phyloP scores from a whole-genome alignment of 1,140 invertebrate genomes.

The Drosophila yakuba region DNA sequence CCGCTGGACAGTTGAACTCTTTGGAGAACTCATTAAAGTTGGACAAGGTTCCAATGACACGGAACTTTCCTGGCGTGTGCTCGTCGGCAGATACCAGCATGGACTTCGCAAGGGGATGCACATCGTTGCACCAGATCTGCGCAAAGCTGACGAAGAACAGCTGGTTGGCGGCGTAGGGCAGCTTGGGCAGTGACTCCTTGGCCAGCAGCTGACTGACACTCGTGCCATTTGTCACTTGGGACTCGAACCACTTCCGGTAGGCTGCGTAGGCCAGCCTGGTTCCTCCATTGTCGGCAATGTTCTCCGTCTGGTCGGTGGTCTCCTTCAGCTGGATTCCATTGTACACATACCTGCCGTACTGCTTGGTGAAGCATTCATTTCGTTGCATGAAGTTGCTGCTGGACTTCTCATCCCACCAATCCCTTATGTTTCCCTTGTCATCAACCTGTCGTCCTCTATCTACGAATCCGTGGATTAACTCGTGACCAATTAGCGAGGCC shows the following conservation, averaged over 20 bases:
- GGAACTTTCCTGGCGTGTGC: slow-evolving; percentile 85
- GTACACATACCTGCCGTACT: slow-evolving; percentile 66
- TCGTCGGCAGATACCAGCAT: slow-evolving; percentile 81
- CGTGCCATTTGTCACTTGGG: background rate
- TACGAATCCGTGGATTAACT: slow-evolving; percentile 89
- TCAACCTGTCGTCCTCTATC: slow-evolving; percentile 93
- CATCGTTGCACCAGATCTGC: slow-evolving; percentile 85
- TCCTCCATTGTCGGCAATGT: slow-evolving; percentile 90
- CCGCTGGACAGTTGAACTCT: slow-evolving; percentile 87
- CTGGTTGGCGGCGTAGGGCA: slow-evolving; percentile 87
- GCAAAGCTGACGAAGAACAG: slow-evolving; percentile 91
- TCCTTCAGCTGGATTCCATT: slow-evolving; percentile 42
- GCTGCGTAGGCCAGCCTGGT: slow-evolving; percentile 87
- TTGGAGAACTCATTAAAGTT: slow-evolving; percentile 88
- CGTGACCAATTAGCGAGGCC: slow-evolving; percentile 89
- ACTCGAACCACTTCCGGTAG: slow-evolving; percentile 86
- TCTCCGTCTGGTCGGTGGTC: slow-evolving; percentile 85
- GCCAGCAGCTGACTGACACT: slow-evolving; percentile 32
- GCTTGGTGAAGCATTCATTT: slow-evolving; percentile 59
- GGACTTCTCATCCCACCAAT: slow-evolving; percentile 74
- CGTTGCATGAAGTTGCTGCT: slow-evolving; percentile 44
- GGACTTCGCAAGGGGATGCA: slow-evolving; percentile 20
- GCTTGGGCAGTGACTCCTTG: slow-evolving; percentile 85
- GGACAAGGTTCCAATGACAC: slow-evolving; percentile 88
- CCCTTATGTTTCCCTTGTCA: slow-evolving; percentile 89